Conservation (phyloP, 2,797 vertebrate genomes). For the Periophthalmus magnuspinnatus region DNA sequence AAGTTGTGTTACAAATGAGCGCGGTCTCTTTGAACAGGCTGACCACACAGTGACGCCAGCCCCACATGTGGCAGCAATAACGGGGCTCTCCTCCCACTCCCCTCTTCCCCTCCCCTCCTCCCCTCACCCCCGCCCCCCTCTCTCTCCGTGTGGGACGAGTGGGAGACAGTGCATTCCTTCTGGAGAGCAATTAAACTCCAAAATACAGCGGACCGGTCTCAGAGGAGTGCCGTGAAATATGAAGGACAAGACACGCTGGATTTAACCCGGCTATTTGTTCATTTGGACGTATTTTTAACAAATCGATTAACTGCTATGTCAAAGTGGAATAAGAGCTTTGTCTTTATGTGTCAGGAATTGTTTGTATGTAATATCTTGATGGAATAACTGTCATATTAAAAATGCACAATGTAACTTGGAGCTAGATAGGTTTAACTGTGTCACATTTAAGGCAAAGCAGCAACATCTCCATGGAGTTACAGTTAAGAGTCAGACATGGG, state of each 20-base stretch:
- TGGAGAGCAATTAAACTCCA: constrained; percentile 78
- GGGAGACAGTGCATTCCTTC: constrained; percentile 82
- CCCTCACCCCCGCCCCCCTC: not conserved
- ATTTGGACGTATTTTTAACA: constrained; percentile 30
- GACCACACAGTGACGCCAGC: constrained; percentile 80
- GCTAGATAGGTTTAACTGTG: too few species aligned
- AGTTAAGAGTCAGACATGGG: too few species aligned
- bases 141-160: constrained; percentile 70
- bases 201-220: constrained; percentile 68
- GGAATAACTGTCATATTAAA: too few species aligned
- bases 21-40: constrained; percentile 79
- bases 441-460: too few species aligned
- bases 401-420: too few species aligned
- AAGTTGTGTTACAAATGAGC: constrained; percentile 85
- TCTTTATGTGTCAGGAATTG: constrained; percentile 2
- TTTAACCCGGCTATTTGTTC: constrained; percentile 6
- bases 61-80: constrained; percentile 85
- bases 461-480: too few species aligned
- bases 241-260: constrained; percentile 26
- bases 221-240: constrained; percentile 38
- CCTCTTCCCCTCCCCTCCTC: not conserved
- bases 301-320: constrained; percentile 18
- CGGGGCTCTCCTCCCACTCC: constrained; percentile 63
- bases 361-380: not conserved
- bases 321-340: constrained; percentile 11